Base-by-base conservation (phyloP, 1,140 invertebrate genomes). In the Meloidogyne floridensis region DNA sequence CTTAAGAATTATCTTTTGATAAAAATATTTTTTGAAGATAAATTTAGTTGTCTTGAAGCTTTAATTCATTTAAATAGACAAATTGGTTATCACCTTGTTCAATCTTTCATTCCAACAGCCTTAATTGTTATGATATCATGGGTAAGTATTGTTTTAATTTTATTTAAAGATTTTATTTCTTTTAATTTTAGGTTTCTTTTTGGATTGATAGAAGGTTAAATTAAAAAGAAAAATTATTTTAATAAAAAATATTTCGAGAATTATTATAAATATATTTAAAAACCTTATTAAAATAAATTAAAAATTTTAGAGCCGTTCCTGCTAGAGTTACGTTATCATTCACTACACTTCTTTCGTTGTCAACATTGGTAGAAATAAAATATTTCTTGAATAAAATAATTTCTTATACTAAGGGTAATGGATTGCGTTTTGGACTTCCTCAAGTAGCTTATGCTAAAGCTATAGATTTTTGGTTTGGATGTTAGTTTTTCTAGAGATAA, bases 121-220 rank as follows among this genome's bases (percentile, higher is more conserved):
- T 90, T 96, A 7, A 94, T 96, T 9, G 94, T 95, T 7, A 94
- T 94, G 92, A 90, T 95, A 0, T 94, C 94, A 0, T 95, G 95
- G 95, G 95, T 95, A 47, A 6, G 42, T 69, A 11, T 65, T 47
- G 76, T 20, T 80, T 77, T 73, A 13, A 70, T 65, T 8, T 15
- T 54, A 13, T 59, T 65, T 7, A 18, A 77, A n/a, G 18, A 69
- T 59, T 18, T 51, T 20, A 54, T 20, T 42, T 11, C 6, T 77
- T 77, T 77, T 11, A 11, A 70, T 15, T 77, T 72, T 47, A 81
- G 80, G 80, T 82, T n/a, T 90, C 88, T 5, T 91, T 91, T 80
- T 91, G 88, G 88, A 89, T 89, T 75, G 87, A 90, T 80, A 74
- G 87, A 73, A 75, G 80, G 80, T 80, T 32, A 72, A 51, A 51